A percentile compares a stretch with the other conserved stretches of the same genome.
Evolutionary conservation across 2,797 vertebrate species (phyloP).

Genomic region (Typhlichthys eigenmanni): DNA sequence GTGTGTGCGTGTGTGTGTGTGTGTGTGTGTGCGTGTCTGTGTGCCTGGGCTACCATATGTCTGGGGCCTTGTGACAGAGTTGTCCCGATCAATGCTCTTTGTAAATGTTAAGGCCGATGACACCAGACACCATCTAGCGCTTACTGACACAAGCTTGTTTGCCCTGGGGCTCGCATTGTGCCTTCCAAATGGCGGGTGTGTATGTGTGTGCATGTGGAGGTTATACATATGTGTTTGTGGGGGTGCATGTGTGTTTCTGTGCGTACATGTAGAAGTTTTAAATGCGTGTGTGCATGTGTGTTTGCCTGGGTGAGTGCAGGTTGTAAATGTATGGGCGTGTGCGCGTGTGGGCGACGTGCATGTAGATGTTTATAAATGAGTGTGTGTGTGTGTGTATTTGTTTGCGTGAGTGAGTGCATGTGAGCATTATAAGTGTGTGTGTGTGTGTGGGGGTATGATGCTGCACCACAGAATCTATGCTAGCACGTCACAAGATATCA

Average conservation of each 20-base stretch:
- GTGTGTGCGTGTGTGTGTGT: background rate
- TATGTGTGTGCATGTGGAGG: too few relatives aligned
- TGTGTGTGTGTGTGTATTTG: background rate
- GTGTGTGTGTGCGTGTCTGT: slow-evolving; percentile 29
- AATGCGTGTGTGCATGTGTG: background rate
- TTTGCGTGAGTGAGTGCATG: background rate
- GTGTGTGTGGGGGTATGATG: background rate
- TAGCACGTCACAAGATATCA: too few relatives aligned
- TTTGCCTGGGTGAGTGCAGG: background rate
- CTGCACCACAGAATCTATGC: background rate
- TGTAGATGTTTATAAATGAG: background rate
- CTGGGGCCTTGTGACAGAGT: slow-evolving; percentile 52
- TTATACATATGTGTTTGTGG: too few relatives aligned
- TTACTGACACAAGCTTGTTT: slow-evolving; percentile 36
- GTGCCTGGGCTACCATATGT: slow-evolving; percentile 2
- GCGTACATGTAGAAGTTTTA: too few relatives aligned
- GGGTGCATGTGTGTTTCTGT: too few relatives aligned
- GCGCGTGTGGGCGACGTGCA: too few relatives aligned
- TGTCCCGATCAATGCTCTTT: slow-evolving; percentile 51
- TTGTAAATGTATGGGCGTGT: too few relatives aligned
- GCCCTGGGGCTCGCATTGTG: too few relatives aligned
- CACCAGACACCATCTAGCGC: slow-evolving; percentile 4
- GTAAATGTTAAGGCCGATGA: slow-evolving; percentile 56
- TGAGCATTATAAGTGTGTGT: background rate
- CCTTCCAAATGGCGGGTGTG: too few relatives aligned